Conservation (phyloP, 23 tunicate species). For the Ciona savignyi region DNA sequence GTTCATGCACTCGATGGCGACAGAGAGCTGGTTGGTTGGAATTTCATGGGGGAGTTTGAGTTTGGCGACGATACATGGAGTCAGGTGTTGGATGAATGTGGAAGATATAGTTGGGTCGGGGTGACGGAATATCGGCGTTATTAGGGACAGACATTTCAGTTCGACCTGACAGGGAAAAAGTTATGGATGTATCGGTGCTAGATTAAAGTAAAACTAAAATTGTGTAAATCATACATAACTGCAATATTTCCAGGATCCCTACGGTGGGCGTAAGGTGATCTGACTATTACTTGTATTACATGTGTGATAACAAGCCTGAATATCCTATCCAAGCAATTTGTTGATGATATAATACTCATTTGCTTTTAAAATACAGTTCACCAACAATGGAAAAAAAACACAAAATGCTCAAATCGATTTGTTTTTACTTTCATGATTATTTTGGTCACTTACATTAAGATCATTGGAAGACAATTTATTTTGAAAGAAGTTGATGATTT, state of each 20-base stretch:
- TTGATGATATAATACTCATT: no score
- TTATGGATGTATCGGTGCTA: no score
- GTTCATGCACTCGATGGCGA: slow-evolving; percentile 66
- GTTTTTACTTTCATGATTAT: background rate
- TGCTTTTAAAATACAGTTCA: no score
- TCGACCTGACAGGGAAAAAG: slow-evolving; percentile 34
- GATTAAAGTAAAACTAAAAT: no score
- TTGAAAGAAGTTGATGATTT: slow-evolving; percentile 54
- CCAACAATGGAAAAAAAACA: no score
- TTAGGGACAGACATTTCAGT: slow-evolving; percentile 34
- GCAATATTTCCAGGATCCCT: no score
- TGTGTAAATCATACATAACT: no score
- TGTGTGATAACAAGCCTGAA: no score
- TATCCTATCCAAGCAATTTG: no score
- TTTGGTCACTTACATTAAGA: slow-evolving; percentile 20
- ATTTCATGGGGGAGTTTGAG: slow-evolving; percentile 2
- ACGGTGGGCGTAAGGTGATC: no score
- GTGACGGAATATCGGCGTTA: slow-evolving; percentile 57
- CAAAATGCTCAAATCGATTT: no score
- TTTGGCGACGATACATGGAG: slow-evolving; percentile 57
- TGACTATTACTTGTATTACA: no score
- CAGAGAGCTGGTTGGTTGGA: slow-evolving; percentile 13
- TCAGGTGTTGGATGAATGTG: slow-evolving; percentile 68
- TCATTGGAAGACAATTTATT: slow-evolving; percentile 21
- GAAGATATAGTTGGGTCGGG: slow-evolving; percentile 34